Base-by-base conservation (phyloP, 2,888 invertebrate genomes). In the Carabus problematicus region DNA sequence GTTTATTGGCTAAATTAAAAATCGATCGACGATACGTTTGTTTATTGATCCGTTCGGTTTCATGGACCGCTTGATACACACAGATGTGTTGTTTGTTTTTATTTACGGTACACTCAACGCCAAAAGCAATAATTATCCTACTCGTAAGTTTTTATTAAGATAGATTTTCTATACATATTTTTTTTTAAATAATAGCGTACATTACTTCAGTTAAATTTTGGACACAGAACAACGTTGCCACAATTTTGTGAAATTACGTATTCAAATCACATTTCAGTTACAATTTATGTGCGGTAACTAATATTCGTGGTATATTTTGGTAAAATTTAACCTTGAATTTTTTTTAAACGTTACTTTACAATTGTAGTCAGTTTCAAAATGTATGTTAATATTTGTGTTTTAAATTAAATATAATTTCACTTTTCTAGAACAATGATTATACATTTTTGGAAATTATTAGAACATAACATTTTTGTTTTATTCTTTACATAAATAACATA, bases 361-460 rank as follows among this genome's bases (percentile, higher is more conserved):
- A 12, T 12, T 45, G 14, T 12, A 6, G 14, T 11, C 11, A 12
- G 45, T 45, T 12, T 45, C 45, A 3, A 45, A 45, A 45, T 29
- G 29, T 29, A 29, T 19, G 9, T 19, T 60, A 19, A 19, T 42
- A 42, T 18, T 45, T 42, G 43, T 41, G 19, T 41, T 64, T 29
- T 29, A 58, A 58, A 39, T 41, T 58, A 45, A 14, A 43, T 39
- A 59, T 42, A 56, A 11, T 64, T 64, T 64, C 64, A 56, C 56
- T 56, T 64, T 56, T 42, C 39, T 19, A 29, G 43, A 55, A 52
- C 45, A 55, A 45, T 64, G 39, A 9, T 18, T 7, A 41, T 19
- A 60, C 18, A 54, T 7, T 64, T 64, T 55, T 56, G 49, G 47
- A 49, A n/a, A 14, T 64, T 64, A 64, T 64, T 39, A 64, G 64